A percentile compares a stretch with the other conserved stretches of the same genome.
These are phyloP conservation scores for Apis cerana DNA, from an alignment of 1,140 invertebrate genomes.

Conservation along the genomic window DNA sequence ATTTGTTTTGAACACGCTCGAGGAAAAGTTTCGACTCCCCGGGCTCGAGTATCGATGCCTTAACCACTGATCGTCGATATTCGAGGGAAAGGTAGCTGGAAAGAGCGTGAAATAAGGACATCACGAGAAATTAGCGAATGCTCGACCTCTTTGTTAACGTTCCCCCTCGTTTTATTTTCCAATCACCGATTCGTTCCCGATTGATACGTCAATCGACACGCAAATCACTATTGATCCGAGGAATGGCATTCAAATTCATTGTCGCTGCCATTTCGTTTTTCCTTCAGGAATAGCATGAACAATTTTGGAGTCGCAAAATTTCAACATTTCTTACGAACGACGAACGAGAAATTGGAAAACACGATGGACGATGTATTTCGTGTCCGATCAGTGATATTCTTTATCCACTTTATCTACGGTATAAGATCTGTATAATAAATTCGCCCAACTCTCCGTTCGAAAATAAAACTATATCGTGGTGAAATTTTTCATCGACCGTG, in stretches of 20 bases:
- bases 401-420: too few relatives aligned
- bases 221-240: slow-evolving; percentile 14
- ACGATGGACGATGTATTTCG: too few relatives aligned
- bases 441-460: background rate
- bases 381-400: background rate
- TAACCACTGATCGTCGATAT: slow-evolving; percentile 55
- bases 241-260: background rate
- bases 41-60: slow-evolving; percentile 56
- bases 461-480: background rate
- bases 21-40: slow-evolving; percentile 58
- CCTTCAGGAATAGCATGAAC: background rate
- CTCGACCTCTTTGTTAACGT: slow-evolving; percentile 30
- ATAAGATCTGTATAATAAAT: too few relatives aligned
- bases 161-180: background rate
- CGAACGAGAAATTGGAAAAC: too few relatives aligned
- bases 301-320: background rate
- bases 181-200: background rate
- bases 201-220: slow-evolving; percentile 51
- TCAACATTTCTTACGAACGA: background rate
- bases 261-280: background rate
- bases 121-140: slow-evolving; percentile 17
- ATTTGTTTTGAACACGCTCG: slow-evolving; percentile 72
- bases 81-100: background rate
- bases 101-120: background rate
- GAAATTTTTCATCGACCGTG: background rate